Conservation (phyloP, 2,113 vertebrate species). For the Stegostoma tigrinum region DNA sequence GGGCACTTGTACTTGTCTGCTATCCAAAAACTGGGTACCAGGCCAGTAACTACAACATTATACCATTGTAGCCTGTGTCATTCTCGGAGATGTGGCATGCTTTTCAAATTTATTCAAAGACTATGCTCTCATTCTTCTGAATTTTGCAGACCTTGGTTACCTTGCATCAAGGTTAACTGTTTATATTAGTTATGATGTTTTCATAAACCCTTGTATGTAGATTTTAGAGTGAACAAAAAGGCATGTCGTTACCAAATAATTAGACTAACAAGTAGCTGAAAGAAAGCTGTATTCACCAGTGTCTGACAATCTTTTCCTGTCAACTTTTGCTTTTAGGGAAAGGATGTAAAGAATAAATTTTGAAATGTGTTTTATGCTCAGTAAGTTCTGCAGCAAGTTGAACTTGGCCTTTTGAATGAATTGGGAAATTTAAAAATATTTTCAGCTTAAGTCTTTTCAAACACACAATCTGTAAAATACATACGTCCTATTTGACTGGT, state of each 20-base stretch:
- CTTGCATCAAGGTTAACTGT: constrained; percentile 30
- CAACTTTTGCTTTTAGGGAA: not conserved
- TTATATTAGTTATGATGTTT: constrained; percentile 19
- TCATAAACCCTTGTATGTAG: not conserved
- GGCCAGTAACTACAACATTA: not conserved
- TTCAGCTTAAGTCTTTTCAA: not conserved
- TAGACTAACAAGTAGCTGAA: not conserved
- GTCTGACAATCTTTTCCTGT: not conserved
- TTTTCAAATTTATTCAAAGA: constrained; percentile 13
- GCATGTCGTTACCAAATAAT: not conserved
- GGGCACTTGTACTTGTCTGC: not conserved
- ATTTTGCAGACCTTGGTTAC: constrained; percentile 17
- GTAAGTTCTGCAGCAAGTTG: not conserved
- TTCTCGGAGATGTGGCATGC: not conserved
- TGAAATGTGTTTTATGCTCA: constrained; percentile 16
- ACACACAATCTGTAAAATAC: not conserved
- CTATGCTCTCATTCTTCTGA: not conserved
- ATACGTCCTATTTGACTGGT: not conserved
- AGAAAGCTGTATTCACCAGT: not conserved
- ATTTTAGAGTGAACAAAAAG: not conserved
- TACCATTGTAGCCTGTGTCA: constrained; percentile 5
- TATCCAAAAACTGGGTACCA: not conserved
- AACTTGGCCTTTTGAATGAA: not conserved
- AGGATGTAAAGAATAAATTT: not conserved
- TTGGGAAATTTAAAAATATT: constrained; percentile 16